Evolutionary conservation across 2,797 vertebrate species (phyloP).

Genomic region (Yasuhikotakia modesta): DNA sequence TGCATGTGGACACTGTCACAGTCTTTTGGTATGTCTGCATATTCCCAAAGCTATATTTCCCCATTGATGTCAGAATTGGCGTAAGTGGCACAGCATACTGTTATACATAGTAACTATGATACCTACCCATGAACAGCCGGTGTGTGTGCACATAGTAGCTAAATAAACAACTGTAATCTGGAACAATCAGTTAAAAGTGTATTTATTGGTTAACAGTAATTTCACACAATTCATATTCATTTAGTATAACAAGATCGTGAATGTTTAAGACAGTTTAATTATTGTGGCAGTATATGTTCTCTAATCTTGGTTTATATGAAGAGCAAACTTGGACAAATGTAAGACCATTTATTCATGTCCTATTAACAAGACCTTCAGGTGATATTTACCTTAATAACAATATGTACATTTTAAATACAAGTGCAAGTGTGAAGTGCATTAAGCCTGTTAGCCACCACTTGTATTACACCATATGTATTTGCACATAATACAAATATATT

Average conservation of each 20-base stretch:
- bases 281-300: neutral
- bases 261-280: neutral
- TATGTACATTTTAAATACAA: neutral
- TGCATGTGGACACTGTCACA: conserved; percentile 13
- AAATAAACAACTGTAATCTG: neutral
- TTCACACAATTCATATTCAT: too few relatives aligned
- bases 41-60: conserved; percentile 30
- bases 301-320: too few relatives aligned
- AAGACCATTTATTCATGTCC: too few relatives aligned
- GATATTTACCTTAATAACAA: neutral
- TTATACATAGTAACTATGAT: conserved; percentile 16
- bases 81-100: neutral
- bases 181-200: conserved; percentile 3
- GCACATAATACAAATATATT: too few relatives aligned
- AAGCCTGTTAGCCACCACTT: neutral
- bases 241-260: neutral
- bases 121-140: conserved; percentile 22
- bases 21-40: conserved; percentile 15
- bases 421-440: conserved; percentile 13
- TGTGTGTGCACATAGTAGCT: conserved; percentile 26
- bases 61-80: conserved; percentile 40
- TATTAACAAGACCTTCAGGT: neutral
- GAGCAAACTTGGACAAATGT: too few relatives aligned
- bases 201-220: neutral
- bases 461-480: too few relatives aligned